phyloP scores from a whole-genome alignment of 2,113 vertebrate species.

The Calyptomena viridis region DNA sequence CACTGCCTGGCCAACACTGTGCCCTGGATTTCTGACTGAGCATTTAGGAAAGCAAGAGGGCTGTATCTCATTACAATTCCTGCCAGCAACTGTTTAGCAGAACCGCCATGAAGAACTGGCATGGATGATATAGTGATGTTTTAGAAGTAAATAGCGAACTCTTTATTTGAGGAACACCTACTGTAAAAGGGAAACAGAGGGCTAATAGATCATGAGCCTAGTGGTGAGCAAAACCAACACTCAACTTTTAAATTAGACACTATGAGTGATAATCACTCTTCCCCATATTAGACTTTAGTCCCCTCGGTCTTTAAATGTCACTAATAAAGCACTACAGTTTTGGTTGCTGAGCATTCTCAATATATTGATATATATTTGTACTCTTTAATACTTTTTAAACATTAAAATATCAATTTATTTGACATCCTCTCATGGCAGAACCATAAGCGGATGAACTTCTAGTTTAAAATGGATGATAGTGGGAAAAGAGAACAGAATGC shows the following conservation, averaged over 20 bases:
- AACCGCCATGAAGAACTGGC: not conserved
- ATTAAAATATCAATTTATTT: not conserved
- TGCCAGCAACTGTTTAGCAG: not conserved
- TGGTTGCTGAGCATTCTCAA: conserved; percentile 20
- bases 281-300: not conserved
- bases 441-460: conserved; percentile 41
- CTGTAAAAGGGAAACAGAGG: not conserved
- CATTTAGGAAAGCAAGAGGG: not conserved
- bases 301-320: conserved; percentile 7
- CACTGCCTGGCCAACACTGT: accelerated
- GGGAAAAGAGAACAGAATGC: conserved; percentile 44
- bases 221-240: not conserved
- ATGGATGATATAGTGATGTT: not conserved
- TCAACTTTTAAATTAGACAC: not conserved
- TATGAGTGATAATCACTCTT: conserved; percentile 2
- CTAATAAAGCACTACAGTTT: not conserved
- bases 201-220: not conserved
- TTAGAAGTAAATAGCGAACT: not conserved
- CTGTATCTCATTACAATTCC: not conserved
- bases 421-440: not conserved
- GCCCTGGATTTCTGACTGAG: not conserved
- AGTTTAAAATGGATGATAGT: conserved; percentile 60
- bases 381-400: conserved; percentile 40
- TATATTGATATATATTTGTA: conserved; percentile 3
- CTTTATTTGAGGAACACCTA: not conserved